Evolutionary conservation across 1,140 invertebrate genomes (phyloP).

Genomic region (Radopholus similis): DNA sequence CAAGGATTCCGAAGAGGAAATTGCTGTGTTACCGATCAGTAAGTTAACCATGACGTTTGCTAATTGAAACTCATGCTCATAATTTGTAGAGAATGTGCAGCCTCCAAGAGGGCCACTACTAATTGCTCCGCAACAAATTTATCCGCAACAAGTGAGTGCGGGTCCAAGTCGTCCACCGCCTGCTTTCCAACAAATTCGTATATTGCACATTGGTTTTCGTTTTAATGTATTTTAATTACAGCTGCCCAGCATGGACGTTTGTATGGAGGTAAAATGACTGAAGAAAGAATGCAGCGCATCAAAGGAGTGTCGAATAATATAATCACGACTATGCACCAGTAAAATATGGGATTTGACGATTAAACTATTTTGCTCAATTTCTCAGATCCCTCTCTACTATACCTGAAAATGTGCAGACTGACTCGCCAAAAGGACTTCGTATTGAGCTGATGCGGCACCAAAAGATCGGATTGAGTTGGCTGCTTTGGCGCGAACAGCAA

Average conservation of each 20-base stretch:
- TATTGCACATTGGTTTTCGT: neutral
- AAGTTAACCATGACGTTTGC: no score
- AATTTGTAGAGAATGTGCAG: neutral
- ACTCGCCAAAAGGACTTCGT: constrained; percentile 39
- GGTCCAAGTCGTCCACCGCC: neutral
- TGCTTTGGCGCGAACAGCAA: constrained; percentile 80
- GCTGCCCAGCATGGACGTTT: constrained; percentile 18
- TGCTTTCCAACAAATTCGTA: neutral
- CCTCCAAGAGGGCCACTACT: neutral
- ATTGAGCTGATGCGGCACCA: constrained; percentile 77
- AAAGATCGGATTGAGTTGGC: constrained; percentile 78
- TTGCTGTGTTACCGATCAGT: neutral
- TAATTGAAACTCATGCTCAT: no score
- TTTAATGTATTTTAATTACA: neutral
- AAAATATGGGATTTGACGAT: neutral
- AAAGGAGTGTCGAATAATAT: constrained; percentile 30
- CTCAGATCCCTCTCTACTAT: constrained; percentile 30
- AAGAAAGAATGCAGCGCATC: constrained; percentile 29
- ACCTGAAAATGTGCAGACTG: constrained; percentile 36
- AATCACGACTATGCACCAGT: constrained; percentile 38
- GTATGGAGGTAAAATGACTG: constrained; percentile 48
- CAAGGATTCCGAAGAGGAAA: neutral
- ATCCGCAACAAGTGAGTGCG: neutral
- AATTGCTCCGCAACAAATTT: neutral
- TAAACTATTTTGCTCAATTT: constrained; percentile 11